phyloP scores from a whole-genome alignment of 2,797 vertebrate species.

The Pyrocephalus nanus region DNA sequence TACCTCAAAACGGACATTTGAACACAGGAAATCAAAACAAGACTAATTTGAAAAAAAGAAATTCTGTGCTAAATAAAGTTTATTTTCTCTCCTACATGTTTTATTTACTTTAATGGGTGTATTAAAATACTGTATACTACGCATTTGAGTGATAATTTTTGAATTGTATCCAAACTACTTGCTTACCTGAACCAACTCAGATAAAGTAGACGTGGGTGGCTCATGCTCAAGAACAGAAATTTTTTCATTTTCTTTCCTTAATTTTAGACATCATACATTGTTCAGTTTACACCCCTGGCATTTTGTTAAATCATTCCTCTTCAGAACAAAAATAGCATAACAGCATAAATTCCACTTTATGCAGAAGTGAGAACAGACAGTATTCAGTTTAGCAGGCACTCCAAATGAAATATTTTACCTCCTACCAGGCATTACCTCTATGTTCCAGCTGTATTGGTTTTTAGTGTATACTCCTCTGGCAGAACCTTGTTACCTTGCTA shows the following conservation, averaged over 20 bases:
- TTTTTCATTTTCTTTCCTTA: conserved; percentile 16
- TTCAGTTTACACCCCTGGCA: not conserved
- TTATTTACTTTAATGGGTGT: not conserved
- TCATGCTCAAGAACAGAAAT: not conserved
- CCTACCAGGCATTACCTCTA: not conserved
- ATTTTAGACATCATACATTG: not conserved
- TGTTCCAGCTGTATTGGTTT: not conserved
- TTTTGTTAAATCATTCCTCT: not conserved
- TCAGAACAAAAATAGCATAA: not conserved
- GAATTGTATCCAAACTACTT: not conserved
- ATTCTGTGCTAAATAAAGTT: not conserved
- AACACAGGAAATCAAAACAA: not conserved
- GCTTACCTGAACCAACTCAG: not conserved
- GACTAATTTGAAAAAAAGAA: not conserved
- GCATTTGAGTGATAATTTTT: not conserved
- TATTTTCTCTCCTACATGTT: not conserved
- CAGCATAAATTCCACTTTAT: not conserved
- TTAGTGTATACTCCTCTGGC: not conserved
- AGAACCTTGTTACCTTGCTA: not conserved
- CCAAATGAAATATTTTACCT: not conserved
- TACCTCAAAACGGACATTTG: not conserved
- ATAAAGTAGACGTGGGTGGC: not conserved
- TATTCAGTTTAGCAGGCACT: not conserved
- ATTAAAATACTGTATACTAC: not conserved
- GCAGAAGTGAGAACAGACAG: not conserved